Conservation (phyloP, 1,140 invertebrate genomes). For the Whitmania pigra region DNA sequence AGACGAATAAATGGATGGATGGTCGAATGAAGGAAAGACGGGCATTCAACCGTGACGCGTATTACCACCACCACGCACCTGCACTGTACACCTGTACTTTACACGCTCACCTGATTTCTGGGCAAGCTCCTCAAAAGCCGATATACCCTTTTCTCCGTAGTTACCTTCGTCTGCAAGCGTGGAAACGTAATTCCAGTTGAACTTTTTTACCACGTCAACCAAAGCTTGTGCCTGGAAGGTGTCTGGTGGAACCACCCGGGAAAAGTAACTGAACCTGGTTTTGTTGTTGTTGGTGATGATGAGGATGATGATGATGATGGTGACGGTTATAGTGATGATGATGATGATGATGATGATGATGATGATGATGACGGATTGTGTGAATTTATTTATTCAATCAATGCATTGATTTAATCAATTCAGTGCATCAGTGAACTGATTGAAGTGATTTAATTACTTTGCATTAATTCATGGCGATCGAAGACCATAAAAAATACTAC, state of each 20-base stretch:
- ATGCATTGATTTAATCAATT: too few species aligned
- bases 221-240: constrained; percentile 63
- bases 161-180: constrained; percentile 61
- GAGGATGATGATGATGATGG: not conserved
- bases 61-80: too few species aligned
- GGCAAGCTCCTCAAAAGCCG: constrained; percentile 35
- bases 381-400: too few species aligned
- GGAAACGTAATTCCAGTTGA: constrained; percentile 62
- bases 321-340: not conserved
- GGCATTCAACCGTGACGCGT: too few species aligned
- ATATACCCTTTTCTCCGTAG: constrained; percentile 52
- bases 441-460: too few species aligned
- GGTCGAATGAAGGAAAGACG: too few species aligned
- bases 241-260: constrained; percentile 55
- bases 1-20: too few species aligned
- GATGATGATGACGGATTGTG: not conserved
- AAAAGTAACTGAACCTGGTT: constrained; percentile 58
- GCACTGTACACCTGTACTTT: constrained; percentile 22
- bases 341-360: not conserved
- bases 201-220: constrained; percentile 55
- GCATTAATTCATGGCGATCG: too few species aligned
- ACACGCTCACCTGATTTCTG: constrained; percentile 53
- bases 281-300: not conserved
- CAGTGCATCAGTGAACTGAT: too few species aligned
- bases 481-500: too few species aligned